These are phyloP conservation scores for Netelia virgata DNA, from an alignment of 2,888 invertebrate species.

Conservation along the genomic window DNA sequence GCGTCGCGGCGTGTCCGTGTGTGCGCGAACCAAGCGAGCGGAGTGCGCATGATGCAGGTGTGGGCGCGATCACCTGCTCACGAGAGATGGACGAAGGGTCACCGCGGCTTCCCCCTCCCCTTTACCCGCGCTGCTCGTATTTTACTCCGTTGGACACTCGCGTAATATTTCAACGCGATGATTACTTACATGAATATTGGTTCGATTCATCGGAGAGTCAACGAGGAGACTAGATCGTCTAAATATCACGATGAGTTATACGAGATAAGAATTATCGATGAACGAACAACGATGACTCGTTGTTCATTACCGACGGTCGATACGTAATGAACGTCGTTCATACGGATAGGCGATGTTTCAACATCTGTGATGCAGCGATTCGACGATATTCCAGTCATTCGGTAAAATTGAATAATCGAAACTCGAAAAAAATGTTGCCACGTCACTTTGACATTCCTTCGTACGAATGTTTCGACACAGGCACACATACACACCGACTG, in stretches of 20 bases:
- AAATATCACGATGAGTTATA: neutral
- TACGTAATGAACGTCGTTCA: neutral
- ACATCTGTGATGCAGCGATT: neutral
- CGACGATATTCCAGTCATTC: constrained; percentile 33
- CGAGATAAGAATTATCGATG: neutral
- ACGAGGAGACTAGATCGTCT: neutral
- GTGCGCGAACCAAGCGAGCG: constrained; percentile 45
- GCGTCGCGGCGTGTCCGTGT: no score
- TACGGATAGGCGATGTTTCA: no score
- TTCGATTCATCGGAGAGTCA: neutral
- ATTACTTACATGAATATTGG: constrained; percentile 19
- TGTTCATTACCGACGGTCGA: neutral
- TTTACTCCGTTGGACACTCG: constrained; percentile 10
- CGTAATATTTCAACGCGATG: constrained; percentile 52
- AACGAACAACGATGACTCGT: neutral
- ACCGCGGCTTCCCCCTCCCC: constrained; percentile 62
- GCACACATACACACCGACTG: neutral
- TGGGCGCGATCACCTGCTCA: constrained; percentile 82
- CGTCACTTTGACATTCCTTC: constrained; percentile 25
- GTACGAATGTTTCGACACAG: constrained; percentile 44
- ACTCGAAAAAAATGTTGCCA: constrained; percentile 22
- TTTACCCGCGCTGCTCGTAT: constrained; percentile 44
- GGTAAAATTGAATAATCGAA: constrained; percentile 19
- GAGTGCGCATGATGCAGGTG: constrained; percentile 73
- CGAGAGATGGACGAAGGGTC: constrained; percentile 63